Evolutionary conservation across 1,140 invertebrate species (phyloP), one percentile per base, ranked within the genome.

Genomic region (Brachionus asplanchnoidis): DNA sequence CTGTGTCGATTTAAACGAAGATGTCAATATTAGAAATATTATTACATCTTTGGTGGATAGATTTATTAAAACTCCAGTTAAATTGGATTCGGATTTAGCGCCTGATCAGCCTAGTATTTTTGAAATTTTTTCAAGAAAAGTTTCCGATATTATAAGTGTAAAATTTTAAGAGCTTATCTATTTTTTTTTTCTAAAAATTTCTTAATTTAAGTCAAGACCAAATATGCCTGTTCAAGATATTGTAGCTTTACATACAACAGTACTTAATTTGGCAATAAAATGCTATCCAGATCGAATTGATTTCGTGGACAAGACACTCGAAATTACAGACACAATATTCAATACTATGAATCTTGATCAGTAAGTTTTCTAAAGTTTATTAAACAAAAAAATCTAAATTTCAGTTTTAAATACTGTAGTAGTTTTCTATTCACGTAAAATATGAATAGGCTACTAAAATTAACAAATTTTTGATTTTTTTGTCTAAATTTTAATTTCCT

Each of bases 11-110:
- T 91, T 99, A 0, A 95, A 99, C 88, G 92, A 93, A 42, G 94
- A 94, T 84, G 97, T 99, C 0, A 98, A 98, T 90, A 96, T 99
- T 3, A 98, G 98, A 90, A 98, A 97, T 88, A 97, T 99, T 85
- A 96, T 99, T 77, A 98, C 97, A 87, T 94, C 96, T 20, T 91
- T 99, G 20, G 98, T 99, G 86, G 97, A 99, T 89, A 28, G 28
- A 75, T 42, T 85, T 9, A 40, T 70, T 5, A 50, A 82, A 28
- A 32, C 36, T 5, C 28, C 65, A n/a, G 17, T 36, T 5, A 56
- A 80, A 50, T 40, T 83, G 32, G 46, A 73, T 17, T 14, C 40
- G 3, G 53, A 84, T 20, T 36, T 53, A 42, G 94, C 95, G 86
- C 94, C 95, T 9, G 91, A 93, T 85, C 94, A 97, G 87, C 94